Base-by-base conservation (phyloP, 2,797 vertebrate species). In the Neostethus bicornis region DNA sequence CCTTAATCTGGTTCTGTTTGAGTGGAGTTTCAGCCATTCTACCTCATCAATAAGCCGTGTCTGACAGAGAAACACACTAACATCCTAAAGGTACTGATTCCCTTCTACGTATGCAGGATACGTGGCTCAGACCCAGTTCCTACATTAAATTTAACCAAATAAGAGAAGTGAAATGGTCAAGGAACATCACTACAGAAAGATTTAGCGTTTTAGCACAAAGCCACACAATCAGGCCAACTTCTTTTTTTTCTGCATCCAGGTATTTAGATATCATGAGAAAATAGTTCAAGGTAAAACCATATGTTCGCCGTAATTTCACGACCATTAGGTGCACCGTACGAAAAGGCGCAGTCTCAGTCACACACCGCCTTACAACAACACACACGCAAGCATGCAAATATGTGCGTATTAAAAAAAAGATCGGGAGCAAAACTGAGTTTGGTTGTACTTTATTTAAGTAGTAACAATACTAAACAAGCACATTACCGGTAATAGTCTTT, bases 1-100 rank as follows among this genome's bases (percentile, higher is more conserved):
- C 89, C 87, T 85, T 89, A 5, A 91, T 80, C 63, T 87, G 88
- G 49, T 82, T 85, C 68, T 87, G 87, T 74, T 85, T 92, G 32
- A 84, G 3, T 12, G 86, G 45, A 21, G 61, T 87, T 26, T 90
- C 86, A 32, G 16, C 11, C 90, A 90, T 92, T 46, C 23, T 64
- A 43, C 28, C 46, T 71, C 7, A 37, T 58, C 11, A 37, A 32
- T 21, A 29, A 13, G 6, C 17, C 31, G 31, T 4, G 12, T 17
- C 14, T 19, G 5, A 44, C 24, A 16, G 6, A 4, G 45, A 43
- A 46, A 13, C 4, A 41, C 4, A 14, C 24, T 20, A 26, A 31
- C 23, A 55, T 52, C 32, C 31, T n/a, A 31, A n/a, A 20, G 11
- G 20, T 4, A 35, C 13, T 0, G 26, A 35, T 38, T 45, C 41